Evolutionary conservation across 1,140 invertebrate genomes (phyloP), one percentile per base, ranked within the genome.

Genomic region (Drosophila burlai): DNA sequence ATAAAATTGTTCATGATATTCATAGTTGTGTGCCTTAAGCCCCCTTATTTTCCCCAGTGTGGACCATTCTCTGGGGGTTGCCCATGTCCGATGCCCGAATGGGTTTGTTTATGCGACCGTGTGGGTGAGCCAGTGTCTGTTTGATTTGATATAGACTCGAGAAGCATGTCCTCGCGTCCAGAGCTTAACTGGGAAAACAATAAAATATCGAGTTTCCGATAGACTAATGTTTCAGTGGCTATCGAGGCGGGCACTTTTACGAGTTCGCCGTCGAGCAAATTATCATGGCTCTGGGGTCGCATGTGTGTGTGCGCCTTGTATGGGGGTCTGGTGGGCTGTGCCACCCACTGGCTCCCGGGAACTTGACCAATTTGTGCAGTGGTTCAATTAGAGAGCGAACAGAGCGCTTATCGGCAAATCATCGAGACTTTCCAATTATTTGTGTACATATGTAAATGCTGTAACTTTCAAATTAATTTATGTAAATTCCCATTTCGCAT

Each of bases 401-500:
- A 69, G 8, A 18, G 38, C 55, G 61, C 65, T 84, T 89, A 89
- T 87, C 83, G 67, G 59, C 49, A 78, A 80, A 81, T 89, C 81
- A 76, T 75, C 59, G 76, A 67, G 71, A 61, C 54, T 75, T 67
- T 83, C 46, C 68, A 89, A 90, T 89, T 80, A 84, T 90, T 85
- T 72, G 74, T 76, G 66, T 71, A 84, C 68, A 80, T 38, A 74
- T 80, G 66, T 84, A 77, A 84, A 80, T 76, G 68, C 31, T 64
- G 73, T 75, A 54, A 61, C 55, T 80, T 79, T 69, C 52, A 79
- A 90, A 89, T 90, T 78, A 77, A 89, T 84, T 87, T 80, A 90
- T 89, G 85, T 69, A 89, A 90, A 89, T 90, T 84, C 65, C 38
- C 73, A 74, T 69, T 74, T 63, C 59, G 62, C 66, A 81, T 79